phyloP scores from a whole-genome alignment of 2,797 vertebrate genomes.

The Eptatretus atami region DNA sequence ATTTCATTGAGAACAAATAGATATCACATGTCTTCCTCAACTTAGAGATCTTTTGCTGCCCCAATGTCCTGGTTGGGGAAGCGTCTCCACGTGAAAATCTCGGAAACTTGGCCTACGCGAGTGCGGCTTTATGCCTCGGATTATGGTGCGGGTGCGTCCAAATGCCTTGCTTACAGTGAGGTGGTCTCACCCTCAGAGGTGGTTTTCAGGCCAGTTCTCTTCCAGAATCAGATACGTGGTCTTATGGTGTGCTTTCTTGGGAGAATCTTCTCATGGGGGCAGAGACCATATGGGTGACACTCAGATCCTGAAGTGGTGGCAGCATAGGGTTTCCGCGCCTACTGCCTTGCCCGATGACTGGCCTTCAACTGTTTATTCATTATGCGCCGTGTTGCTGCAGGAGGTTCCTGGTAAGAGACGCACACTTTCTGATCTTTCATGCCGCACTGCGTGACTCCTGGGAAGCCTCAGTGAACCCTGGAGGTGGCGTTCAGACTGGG shows the following conservation, averaged over 20 bases:
- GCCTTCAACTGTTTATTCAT: conserved; percentile 56
- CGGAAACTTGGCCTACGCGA: conserved; percentile 73
- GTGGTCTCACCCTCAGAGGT: conserved; percentile 90
- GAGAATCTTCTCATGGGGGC: conserved; percentile 93
- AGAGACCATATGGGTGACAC: conserved; percentile 89
- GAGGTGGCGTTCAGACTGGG: background rate
- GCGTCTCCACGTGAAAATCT: conserved; percentile 71
- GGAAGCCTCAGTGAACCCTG: background rate
- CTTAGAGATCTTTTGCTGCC: conserved; percentile 69
- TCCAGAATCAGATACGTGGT: conserved; percentile 79
- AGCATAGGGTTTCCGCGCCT: conserved; percentile 80
- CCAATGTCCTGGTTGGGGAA: conserved; percentile 74
- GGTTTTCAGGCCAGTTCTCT: conserved; percentile 66
- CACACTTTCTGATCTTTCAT: conserved; percentile 84
- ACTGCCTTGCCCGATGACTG: conserved; percentile 90
- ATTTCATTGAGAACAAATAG: too few relatives aligned
- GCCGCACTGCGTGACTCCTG: conserved; percentile 27
- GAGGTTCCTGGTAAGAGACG: conserved; percentile 50
- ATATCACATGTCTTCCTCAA: background rate
- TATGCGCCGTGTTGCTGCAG: conserved; percentile 89
- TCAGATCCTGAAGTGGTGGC: conserved; percentile 95
- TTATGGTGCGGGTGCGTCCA: conserved; percentile 58
- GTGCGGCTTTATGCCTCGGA: conserved; percentile 71
- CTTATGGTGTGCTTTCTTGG: conserved; percentile 79
- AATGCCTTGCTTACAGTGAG: conserved; percentile 66